Percentiles rank a stretch among this genome's conserved stretches.
These are phyloP conservation scores for Lycophotia porphyrea DNA, from an alignment of 2,888 invertebrate genomes.

Conservation along the genomic window DNA sequence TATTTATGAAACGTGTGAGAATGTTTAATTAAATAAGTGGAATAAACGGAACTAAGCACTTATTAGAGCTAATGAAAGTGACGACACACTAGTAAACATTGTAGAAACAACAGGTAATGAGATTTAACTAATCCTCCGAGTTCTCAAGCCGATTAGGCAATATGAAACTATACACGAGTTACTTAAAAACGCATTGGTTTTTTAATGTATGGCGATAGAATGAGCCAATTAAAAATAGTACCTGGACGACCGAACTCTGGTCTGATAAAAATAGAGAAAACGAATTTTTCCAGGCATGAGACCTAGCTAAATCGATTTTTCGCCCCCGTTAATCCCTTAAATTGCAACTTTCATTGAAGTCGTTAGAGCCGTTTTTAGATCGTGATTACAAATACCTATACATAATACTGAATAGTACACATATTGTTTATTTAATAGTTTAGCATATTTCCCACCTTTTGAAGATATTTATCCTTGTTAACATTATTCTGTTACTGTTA, in stretches of 20 bases:
- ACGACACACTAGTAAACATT: slow-evolving; percentile 74
- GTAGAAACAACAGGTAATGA: slow-evolving; percentile 70
- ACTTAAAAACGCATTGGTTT: slow-evolving; percentile 40
- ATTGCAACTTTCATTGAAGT: too few species aligned
- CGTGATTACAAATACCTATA: too few species aligned
- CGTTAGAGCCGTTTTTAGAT: too few species aligned
- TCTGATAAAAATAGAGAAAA: too few species aligned
- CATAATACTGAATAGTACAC: too few species aligned
- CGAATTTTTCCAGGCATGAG: too few species aligned
- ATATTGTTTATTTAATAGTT: too few species aligned
- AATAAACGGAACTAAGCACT: slow-evolving; percentile 83
- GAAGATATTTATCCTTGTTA: background rate
- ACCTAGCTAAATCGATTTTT: too few species aligned
- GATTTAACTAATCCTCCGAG: slow-evolving; percentile 73
- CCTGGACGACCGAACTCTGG: too few species aligned
- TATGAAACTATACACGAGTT: slow-evolving; percentile 39
- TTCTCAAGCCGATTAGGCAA: slow-evolving; percentile 77
- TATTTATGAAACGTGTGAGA: slow-evolving; percentile 88
- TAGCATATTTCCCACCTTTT: slow-evolving; percentile 2
- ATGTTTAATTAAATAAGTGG: slow-evolving; percentile 89
- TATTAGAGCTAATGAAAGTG: slow-evolving; percentile 81
- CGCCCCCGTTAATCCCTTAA: too few species aligned
- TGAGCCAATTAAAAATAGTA: slow-evolving; percentile 17
- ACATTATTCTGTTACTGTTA: background rate
- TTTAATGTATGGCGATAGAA: slow-evolving; percentile 40